phyloP scores from a whole-genome alignment of 2,888 invertebrate genomes.

The Subacronicta megacephala region DNA sequence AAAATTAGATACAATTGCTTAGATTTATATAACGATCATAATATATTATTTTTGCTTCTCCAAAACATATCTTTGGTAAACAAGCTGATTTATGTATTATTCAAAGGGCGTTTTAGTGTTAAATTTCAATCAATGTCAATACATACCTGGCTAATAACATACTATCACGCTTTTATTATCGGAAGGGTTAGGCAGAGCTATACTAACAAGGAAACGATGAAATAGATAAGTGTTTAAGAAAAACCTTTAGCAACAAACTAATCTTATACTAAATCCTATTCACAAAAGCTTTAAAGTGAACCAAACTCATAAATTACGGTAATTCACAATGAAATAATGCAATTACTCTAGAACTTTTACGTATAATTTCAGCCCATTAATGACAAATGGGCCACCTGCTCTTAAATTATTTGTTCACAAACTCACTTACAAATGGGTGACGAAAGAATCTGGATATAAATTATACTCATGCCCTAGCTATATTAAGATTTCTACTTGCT shows the following conservation, averaged over 20 bases:
- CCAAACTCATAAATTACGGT: constrained; percentile 1
- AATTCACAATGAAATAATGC: constrained; percentile 1
- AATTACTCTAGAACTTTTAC: neutral
- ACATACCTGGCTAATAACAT: too few relatives aligned
- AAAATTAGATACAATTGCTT: too few relatives aligned
- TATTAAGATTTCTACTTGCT: neutral
- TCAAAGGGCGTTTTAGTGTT: neutral
- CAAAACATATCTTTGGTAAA: neutral
- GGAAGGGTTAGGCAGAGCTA: too few relatives aligned
- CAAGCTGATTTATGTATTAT: neutral
- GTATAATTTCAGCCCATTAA: neutral
- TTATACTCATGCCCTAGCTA: neutral
- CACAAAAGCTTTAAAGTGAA: neutral
- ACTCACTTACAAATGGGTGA: neutral
- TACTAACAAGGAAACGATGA: too few relatives aligned
- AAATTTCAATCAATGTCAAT: too few relatives aligned
- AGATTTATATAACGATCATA: too few relatives aligned
- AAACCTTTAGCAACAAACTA: neutral
- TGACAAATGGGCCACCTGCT: constrained; percentile 17
- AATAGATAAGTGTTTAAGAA: neutral
- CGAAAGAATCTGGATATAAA: neutral
- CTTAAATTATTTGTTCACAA: neutral
- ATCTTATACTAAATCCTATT: neutral
- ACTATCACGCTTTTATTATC: too few relatives aligned
- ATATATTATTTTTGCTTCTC: too few relatives aligned